These are phyloP conservation scores for Peucedramus taeniatus DNA, from an alignment of 2,113 vertebrate genomes.

Conservation along the genomic window DNA sequence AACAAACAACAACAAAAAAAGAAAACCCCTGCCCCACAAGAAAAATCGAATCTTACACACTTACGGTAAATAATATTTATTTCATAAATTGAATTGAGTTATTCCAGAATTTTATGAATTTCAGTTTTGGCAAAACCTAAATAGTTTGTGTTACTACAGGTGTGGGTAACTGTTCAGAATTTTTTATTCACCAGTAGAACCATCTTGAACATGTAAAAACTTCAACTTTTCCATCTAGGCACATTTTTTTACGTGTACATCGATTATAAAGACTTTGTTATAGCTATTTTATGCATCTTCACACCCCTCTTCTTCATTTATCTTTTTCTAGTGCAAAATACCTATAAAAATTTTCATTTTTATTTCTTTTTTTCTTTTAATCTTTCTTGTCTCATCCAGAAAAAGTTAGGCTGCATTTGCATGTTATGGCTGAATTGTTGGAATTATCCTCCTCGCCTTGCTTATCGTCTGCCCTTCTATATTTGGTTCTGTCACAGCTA, in stretches of 20 bases:
- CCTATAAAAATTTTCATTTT: accelerated
- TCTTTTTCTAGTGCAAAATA: neutral
- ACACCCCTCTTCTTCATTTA: accelerated
- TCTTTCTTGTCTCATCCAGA: neutral
- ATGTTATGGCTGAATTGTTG: neutral
- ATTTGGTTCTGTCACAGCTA: neutral
- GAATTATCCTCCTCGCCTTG: neutral
- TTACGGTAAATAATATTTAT: neutral
- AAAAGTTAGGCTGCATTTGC: neutral
- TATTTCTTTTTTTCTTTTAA: neutral
- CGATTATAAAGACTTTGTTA: neutral
- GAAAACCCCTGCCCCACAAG: accelerated
- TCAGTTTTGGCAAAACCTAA: neutral
- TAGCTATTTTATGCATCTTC: neutral
- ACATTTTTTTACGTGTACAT: neutral
- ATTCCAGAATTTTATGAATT: neutral
- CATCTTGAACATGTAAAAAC: neutral
- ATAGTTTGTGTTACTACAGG: neutral
- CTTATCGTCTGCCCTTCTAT: neutral
- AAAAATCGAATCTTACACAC: accelerated
- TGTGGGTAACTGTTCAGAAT: neutral
- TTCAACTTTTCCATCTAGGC: neutral
- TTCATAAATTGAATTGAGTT: neutral
- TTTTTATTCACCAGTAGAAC: neutral
- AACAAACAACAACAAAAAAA: neutral